Evolutionary conservation across 2,113 vertebrate genomes (phyloP).

Genomic region (Laterallus jamaicensis): DNA sequence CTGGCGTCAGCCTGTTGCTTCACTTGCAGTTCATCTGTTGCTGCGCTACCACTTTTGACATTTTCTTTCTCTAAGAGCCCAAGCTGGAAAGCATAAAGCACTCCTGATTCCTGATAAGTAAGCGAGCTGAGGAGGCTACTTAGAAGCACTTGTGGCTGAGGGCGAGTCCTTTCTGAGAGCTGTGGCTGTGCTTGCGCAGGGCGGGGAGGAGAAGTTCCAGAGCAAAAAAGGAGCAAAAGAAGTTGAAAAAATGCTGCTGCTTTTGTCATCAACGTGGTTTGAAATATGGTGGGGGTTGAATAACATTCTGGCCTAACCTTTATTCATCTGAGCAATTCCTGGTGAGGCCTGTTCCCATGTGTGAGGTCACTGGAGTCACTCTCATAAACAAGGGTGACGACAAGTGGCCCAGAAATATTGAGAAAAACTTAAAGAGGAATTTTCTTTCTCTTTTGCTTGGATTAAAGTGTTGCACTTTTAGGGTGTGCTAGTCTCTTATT

Average conservation of each 20-base stretch:
- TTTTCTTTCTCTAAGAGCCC: conserved; percentile 57
- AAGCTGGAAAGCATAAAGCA: conserved; percentile 71
- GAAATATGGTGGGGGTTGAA: conserved; percentile 9
- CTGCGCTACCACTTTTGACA: conserved; percentile 37
- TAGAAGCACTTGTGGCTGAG: conserved; percentile 72
- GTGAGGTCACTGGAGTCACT: neutral
- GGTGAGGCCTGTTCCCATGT: neutral
- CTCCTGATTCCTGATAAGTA: conserved; percentile 58
- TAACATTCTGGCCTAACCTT: neutral
- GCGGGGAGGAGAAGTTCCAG: conserved; percentile 16
- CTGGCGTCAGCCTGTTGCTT: conserved; percentile 24
- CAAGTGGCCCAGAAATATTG: neutral
- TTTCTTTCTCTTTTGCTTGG: neutral
- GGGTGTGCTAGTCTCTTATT: neutral
- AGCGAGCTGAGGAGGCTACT: conserved; percentile 55
- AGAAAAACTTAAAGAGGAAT: neutral
- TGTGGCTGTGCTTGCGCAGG: conserved; percentile 54
- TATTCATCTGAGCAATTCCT: neutral
- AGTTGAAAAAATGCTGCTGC: neutral
- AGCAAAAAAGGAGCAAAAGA: conserved; percentile 69
- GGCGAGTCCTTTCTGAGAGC: conserved; percentile 44
- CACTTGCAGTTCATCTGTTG: conserved; percentile 48
- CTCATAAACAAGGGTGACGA: neutral
- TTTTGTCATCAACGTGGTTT: neutral
- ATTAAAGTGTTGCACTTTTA: neutral